Conservation (phyloP, 37 sponge, comb jelly and placozoan genomes). For the Theonella swinhoei region DNA sequence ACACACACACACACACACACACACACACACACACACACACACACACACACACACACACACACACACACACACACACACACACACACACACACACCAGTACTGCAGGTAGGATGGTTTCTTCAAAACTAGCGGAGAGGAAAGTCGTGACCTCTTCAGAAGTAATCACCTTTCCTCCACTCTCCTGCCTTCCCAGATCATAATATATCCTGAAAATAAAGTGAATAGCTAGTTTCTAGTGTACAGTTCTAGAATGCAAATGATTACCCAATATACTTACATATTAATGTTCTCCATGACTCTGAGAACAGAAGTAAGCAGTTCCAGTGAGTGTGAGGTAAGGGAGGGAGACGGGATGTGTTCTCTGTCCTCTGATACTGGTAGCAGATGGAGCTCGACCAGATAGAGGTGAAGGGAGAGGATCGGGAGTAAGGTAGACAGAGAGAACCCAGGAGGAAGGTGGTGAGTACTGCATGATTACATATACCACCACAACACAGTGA, state of each 20-base stretch:
- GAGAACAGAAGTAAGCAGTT: not conserved
- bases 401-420: conserved; percentile 41
- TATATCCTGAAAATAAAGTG: not conserved
- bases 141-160: not conserved
- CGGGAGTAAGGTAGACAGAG: conserved; percentile 41
- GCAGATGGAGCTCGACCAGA: conserved; percentile 21
- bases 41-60: too few relatives aligned
- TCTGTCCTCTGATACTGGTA: not conserved
- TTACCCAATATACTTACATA: not conserved
- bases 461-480: conserved; percentile 18
- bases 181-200: conserved; percentile 1
- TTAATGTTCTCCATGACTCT: not conserved
- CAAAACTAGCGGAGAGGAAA: conserved; percentile 32
- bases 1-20: too few relatives aligned
- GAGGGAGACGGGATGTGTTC: not conserved
- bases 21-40: too few relatives aligned
- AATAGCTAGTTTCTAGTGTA: not conserved
- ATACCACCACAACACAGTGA: not conserved
- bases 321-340: not conserved
- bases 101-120: conserved; percentile 40
- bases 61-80: not conserved
- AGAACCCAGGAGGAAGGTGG: conserved; percentile 46
- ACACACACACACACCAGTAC: conserved; percentile 19
- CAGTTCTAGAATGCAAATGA: not conserved
- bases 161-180: not conserved